Evolutionary conservation across 1,140 invertebrate species (phyloP), one percentile per base, ranked within the genome.

Genomic region (Bombus difficillimus): DNA sequence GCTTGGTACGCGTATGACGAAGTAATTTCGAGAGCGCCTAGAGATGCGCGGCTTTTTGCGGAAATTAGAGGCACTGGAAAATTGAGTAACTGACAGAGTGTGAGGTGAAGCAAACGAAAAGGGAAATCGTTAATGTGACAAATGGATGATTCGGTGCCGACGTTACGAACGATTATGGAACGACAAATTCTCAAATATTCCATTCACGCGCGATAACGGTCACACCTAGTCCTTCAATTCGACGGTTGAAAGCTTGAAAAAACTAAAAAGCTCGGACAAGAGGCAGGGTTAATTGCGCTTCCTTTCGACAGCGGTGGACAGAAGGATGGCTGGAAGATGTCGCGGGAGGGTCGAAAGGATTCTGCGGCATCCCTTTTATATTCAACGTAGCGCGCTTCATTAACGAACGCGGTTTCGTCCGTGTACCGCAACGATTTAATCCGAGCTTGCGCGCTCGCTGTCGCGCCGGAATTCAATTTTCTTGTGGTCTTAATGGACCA

Each of bases 391-490:
- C 87, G 77, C 82, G 86, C 88, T 92, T 91, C 89, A 90, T 92
- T 92, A 91, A 80, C 77, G 86, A 76, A 81, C 76, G 88, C 74
- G 88, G 88, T 89, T 83, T 89, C 82, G 80, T 57, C 64, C 81
- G 87, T 59, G 75, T 68, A 84, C 88, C 91, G 86, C 85, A 92
- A 91, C 91, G 90, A 91, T 90, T 92, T 91, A 91, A 92, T 92
- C 86, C 90, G 81, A 89, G 86, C 83, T 83, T 62, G 79, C 73
- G 85, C 83, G 87, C 87, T 66, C 75, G 66, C 59, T 57, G 68
- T 69, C 59, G 73, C 82, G 78, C 71, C 75, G 88, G 91, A 92
- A 92, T 91, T 92, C 86, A 89, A 88, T 92, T 92, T 91, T 85
- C 88, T 74, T 89, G 86, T 68, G 88, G 88, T 82, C 84, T 82